Evolutionary conservation across 2,113 vertebrate species (phyloP).

Genomic region (Sminthopsis crassicaudata): DNA sequence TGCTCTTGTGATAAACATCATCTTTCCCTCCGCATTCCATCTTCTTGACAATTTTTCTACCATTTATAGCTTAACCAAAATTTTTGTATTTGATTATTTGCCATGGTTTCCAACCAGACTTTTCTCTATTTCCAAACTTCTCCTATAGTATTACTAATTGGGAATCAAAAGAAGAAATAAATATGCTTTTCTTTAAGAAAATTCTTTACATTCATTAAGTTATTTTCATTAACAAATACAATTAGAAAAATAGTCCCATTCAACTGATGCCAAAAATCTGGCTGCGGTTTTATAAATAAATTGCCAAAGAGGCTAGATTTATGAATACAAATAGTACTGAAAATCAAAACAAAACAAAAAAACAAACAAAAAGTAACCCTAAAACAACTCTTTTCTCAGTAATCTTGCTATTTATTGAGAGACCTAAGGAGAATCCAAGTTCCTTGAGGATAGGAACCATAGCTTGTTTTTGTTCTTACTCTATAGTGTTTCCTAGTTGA

Average conservation of each 20-base stretch:
- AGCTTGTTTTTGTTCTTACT: not conserved
- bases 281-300: not conserved
- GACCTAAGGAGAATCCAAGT: not conserved
- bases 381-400: not conserved
- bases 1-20: not conserved
- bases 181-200: not conserved
- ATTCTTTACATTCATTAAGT: not conserved
- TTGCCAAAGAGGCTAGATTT: not conserved
- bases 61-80: not conserved
- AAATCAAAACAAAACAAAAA: not conserved
- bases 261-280: not conserved
- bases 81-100: not conserved
- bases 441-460: not conserved
- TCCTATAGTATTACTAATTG: not conserved
- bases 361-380: not conserved
- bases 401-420: not conserved
- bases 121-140: not conserved
- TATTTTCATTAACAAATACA: not conserved
- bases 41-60: not conserved
- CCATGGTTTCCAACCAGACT: not conserved
- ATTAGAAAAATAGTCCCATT: conserved; percentile 34
- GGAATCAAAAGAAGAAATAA: not conserved
- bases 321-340: not conserved
- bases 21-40: not conserved
- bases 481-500: not conserved